Conservation (phyloP, 2,888 invertebrate species). For the Caenorhabditis angaria region DNA sequence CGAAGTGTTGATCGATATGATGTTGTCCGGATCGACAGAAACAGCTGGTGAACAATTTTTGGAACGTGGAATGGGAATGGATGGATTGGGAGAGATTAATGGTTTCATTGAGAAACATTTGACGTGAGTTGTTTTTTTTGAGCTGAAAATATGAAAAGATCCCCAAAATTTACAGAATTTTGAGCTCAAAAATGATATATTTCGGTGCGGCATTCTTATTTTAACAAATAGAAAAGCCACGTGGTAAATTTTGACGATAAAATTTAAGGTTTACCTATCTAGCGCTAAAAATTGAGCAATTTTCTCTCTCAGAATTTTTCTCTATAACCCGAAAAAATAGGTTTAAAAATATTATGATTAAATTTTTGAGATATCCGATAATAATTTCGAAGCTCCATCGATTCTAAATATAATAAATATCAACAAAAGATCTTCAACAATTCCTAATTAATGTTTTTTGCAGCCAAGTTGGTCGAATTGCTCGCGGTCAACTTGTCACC, state of each 20-base stretch:
- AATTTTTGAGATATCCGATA: no score
- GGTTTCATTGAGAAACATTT: conserved; percentile 28
- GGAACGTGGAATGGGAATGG: conserved; percentile 29
- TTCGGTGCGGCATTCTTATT: no score
- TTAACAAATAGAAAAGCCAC: no score
- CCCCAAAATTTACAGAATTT: not conserved
- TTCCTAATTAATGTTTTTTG: conserved; percentile 1
- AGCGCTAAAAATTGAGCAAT: no score
- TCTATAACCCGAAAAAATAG: no score
- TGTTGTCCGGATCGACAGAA: conserved; percentile 31
- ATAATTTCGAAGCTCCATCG: no score
- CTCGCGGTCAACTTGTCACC: conserved; percentile 25
- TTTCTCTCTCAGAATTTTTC: no score
- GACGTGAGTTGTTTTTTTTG: conserved; percentile 15
- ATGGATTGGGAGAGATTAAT: conserved; percentile 18
- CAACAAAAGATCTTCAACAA: no score
- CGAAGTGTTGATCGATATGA: conserved; percentile 35
- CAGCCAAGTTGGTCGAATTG: conserved; percentile 29
- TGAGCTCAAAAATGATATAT: conserved; percentile 4
- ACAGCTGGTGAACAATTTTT: conserved; percentile 31
- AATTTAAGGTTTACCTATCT: no score
- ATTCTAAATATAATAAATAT: no score
- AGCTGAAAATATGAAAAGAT: not conserved
- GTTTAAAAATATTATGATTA: no score
- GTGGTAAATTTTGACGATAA: no score